Evolutionary conservation across 2,888 invertebrate species (phyloP).

Genomic region (Acanthopleura granulata): DNA sequence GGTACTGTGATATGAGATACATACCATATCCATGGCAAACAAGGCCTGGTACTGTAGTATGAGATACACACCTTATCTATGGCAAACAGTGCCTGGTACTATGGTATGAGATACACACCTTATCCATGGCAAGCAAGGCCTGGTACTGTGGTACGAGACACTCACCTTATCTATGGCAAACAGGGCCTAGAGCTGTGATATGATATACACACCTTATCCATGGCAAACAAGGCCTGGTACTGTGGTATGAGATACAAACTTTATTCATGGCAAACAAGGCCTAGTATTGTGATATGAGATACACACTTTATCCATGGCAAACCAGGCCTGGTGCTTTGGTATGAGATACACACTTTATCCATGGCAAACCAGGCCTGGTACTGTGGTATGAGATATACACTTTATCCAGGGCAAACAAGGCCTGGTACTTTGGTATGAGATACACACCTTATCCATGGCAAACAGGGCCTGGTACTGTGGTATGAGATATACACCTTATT

Average conservation of each 20-base stretch:
- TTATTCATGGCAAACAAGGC: no score
- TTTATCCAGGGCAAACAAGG: slow-evolving; percentile 92
- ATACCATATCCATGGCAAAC: slow-evolving; percentile 88
- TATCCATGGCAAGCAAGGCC: no score
- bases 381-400: no score
- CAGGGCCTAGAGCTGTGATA: slow-evolving; percentile 95
- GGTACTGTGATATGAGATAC: slow-evolving; percentile 90
- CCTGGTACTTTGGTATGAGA: slow-evolving; percentile 89
- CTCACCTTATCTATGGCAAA: slow-evolving; percentile 88
- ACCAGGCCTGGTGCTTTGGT: slow-evolving; percentile 93
- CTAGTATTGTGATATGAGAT: no score
- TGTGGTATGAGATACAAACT: slow-evolving; percentile 78
- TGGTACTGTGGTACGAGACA: not conserved
- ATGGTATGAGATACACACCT: no score
- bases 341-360: slow-evolving; percentile 74
- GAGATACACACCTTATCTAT: no score
- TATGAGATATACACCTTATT: slow-evolving; percentile 77
- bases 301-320: slow-evolving; percentile 86
- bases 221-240: slow-evolving; percentile 92
- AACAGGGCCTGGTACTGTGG: slow-evolving; percentile 96
- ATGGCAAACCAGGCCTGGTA: no score
- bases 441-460: slow-evolving; percentile 83
- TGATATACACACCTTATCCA: slow-evolving; percentile 78
- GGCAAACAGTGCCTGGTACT: no score
- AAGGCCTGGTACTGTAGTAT: slow-evolving; percentile 96